Conservation (phyloP, 1,140 invertebrate genomes). For the Mizuhopecten yessoensis region DNA sequence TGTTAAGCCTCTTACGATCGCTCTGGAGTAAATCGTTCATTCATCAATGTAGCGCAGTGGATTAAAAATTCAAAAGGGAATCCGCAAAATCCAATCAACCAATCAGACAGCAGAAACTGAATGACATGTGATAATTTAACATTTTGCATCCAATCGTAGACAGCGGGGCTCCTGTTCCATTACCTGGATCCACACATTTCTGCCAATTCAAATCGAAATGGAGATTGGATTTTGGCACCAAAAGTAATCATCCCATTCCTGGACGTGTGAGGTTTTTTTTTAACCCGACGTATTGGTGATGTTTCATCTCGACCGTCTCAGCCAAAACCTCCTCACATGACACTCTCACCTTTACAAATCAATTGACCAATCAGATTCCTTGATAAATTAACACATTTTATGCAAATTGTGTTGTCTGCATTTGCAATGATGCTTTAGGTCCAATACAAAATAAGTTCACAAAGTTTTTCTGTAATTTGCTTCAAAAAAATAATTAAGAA, state of each 20-base stretch:
- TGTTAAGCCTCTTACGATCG: conserved; percentile 30
- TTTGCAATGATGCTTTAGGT: neutral
- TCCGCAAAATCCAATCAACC: conserved; percentile 32
- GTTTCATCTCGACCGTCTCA: conserved; percentile 13
- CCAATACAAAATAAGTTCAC: neutral
- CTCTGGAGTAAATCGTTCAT: conserved; percentile 15
- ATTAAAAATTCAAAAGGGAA: conserved; percentile 29
- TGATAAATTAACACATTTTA: conserved; percentile 22
- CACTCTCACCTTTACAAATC: neutral
- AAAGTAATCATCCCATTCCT: neutral
- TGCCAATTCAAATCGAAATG: conserved; percentile 13
- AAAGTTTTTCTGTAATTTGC: too few relatives aligned
- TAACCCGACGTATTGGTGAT: neutral
- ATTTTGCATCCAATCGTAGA: conserved; percentile 39
- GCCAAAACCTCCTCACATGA: neutral
- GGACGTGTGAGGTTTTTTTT: neutral
- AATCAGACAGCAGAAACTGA: neutral
- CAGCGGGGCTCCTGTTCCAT: neutral
- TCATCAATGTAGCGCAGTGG: conserved; percentile 29
- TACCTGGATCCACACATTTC: conserved; percentile 8
- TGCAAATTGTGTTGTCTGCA: neutral
- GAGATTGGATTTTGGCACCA: conserved; percentile 38
- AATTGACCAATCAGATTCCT: neutral
- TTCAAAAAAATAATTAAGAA: too few relatives aligned
- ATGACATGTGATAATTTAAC: conserved; percentile 26